phyloP scores from a whole-genome alignment of 2,888 invertebrate genomes.

The Sinhomidia bicolor region DNA sequence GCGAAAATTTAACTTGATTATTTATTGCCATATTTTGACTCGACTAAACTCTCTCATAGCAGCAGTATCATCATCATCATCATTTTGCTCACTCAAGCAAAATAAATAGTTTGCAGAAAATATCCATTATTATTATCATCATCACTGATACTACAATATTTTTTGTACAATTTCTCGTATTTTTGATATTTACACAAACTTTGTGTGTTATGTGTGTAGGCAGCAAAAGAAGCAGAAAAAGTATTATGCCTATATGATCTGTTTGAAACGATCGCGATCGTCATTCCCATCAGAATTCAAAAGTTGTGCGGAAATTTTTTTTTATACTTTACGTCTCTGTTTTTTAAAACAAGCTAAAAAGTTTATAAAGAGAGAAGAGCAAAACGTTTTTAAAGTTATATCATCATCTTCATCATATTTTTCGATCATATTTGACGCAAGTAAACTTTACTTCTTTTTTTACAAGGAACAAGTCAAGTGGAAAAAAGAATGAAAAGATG shows the following conservation, averaged over 20 bases:
- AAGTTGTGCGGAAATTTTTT: background rate
- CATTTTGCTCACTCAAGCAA: constrained; percentile 8
- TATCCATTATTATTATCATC: background rate
- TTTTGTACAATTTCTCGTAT: too few relatives aligned
- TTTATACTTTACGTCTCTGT: background rate
- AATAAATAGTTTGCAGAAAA: background rate
- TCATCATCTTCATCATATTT: background rate
- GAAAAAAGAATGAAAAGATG: background rate
- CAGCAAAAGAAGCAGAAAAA: background rate
- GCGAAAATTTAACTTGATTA: constrained; percentile 1
- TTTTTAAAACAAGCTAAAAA: too few relatives aligned
- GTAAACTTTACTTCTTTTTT: too few relatives aligned
- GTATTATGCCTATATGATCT: too few relatives aligned
- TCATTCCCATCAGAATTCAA: background rate
- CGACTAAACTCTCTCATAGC: background rate
- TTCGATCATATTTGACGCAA: background rate
- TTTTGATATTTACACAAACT: too few relatives aligned
- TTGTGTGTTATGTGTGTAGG: constrained; percentile 2
- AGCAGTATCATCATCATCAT: too few relatives aligned
- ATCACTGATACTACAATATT: background rate
- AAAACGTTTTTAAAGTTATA: background rate
- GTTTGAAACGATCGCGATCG: background rate
- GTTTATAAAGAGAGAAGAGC: too few relatives aligned
- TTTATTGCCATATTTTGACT: background rate
- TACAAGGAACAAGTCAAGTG: background rate